Base-by-base conservation (phyloP, 1,140 invertebrate genomes). In the Batillaria attramentaria region DNA sequence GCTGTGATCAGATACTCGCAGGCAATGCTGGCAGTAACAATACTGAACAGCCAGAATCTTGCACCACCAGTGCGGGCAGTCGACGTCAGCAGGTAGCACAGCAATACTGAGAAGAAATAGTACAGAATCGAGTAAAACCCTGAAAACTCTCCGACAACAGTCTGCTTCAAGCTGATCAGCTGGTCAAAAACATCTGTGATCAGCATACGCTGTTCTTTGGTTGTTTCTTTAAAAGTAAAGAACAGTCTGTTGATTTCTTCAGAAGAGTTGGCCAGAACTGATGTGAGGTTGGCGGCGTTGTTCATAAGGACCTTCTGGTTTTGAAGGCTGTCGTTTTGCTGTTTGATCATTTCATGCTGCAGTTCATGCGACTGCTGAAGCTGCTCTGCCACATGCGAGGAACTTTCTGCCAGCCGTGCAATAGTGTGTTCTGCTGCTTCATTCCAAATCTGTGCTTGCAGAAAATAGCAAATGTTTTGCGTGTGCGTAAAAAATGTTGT, bases 401-500 rank as follows among this genome's bases (percentile, higher is more conserved):
- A 92, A 77, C 89, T 92, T 33, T 81, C 85, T 42, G 89, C 85
- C 5, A 92, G 89, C 79, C 88, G 91, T 81, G 90, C 87, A 31
- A 94, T 92, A 1, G 92, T 93, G 24, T 91, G 91, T 41, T 94
- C 92, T 42, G 94, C 94, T 77, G 93, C 91, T 79, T 93, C 90
- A 79, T 94, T 93, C 94, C 94, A 95, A 43, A 93, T 85, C 89
- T 94, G 93, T 42, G 92, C 92, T 86, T 93, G 91, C 46, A 95
- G 85, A 87, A 93, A 95, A 85, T 93, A 94, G 85, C 94, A 95
- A 62, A 95, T 94, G 81, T 94, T 94, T 79, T 93, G 93, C 2
- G 94, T 93, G 77, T 95, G 94, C 20, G 94, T 94, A 84, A 94
- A 95, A 85, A 94, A 95, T 84, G 94, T 92, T 50, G 93, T 93